These are phyloP conservation scores for Lutraria rhynchaena DNA, from an alignment of 1,140 invertebrate genomes.

Conservation along the genomic window DNA sequence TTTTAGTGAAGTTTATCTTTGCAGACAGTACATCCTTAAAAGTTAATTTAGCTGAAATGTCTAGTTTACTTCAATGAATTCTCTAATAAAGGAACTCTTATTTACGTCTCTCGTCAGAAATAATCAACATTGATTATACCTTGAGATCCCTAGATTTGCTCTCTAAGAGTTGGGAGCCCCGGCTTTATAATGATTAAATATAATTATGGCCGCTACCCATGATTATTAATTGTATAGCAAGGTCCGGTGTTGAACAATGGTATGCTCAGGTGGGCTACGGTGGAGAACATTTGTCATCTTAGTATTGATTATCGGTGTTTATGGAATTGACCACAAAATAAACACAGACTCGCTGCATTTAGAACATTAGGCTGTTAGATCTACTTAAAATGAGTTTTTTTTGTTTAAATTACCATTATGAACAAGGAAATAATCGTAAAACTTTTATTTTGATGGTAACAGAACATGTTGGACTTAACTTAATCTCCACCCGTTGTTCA, in stretches of 20 bases:
- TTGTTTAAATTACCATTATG: no score
- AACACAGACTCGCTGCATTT: no score
- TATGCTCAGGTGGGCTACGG: conserved; percentile 5
- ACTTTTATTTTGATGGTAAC: no score
- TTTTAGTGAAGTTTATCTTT: neutral
- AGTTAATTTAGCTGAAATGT: conserved; percentile 17
- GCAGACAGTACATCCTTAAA: neutral
- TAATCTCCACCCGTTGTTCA: no score
- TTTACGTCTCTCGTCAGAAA: conserved; percentile 50
- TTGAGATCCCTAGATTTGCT: conserved; percentile 48
- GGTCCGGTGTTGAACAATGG: conserved; percentile 8
- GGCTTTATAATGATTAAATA: conserved; percentile 44
- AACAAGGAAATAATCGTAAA: no score
- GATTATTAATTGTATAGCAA: conserved; percentile 27
- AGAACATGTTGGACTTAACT: no score
- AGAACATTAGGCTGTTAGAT: no score
- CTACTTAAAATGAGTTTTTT: no score
- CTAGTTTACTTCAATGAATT: neutral
- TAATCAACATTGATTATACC: conserved; percentile 50
- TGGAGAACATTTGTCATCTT: neutral
- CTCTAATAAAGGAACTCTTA: conserved; percentile 37
- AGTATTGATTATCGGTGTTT: no score
- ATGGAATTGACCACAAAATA: no score
- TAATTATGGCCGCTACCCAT: conserved; percentile 33
- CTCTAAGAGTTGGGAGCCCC: neutral